Conservation (phyloP, 2,113 vertebrate genomes). For the Ivindomyrus marchei region DNA sequence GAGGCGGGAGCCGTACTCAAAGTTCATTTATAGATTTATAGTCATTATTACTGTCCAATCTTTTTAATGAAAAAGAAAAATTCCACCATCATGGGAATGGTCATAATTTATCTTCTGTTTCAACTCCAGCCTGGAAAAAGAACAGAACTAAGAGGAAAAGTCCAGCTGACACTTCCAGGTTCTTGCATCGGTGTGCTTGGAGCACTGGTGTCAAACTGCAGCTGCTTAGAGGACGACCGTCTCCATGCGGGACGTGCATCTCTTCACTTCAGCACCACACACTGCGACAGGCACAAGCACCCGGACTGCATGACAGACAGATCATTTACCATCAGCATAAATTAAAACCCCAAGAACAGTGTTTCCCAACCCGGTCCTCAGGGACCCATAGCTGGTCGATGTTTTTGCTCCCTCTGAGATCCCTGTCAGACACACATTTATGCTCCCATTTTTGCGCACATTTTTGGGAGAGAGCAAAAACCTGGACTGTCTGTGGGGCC, state of each 20-base stretch:
- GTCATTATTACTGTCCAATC: conserved; percentile 26
- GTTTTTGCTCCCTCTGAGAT: neutral
- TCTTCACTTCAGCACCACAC: neutral
- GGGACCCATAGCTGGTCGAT: neutral
- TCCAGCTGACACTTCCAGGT: neutral
- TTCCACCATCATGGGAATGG: neutral
- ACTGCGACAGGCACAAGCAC: neutral
- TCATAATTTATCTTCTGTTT: neutral
- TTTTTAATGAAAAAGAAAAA: neutral
- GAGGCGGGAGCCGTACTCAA: neutral
- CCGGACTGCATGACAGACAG: neutral
- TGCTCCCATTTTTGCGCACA: neutral
- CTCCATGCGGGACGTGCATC: neutral
- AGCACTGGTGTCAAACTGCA: neutral
- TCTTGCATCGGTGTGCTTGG: neutral
- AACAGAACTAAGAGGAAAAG: neutral
- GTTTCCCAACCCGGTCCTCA: neutral
- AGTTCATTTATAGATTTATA: conserved; percentile 37
- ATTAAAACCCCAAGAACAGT: neutral
- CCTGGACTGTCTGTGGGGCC: neutral
- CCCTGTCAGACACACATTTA: neutral
- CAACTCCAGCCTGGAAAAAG: neutral
- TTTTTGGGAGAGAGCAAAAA: too few species aligned
- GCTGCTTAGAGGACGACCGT: neutral
- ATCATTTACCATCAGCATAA: neutral